Conservation (phyloP, 2,113 vertebrate genomes). For the Nanorana parkeri region DNA sequence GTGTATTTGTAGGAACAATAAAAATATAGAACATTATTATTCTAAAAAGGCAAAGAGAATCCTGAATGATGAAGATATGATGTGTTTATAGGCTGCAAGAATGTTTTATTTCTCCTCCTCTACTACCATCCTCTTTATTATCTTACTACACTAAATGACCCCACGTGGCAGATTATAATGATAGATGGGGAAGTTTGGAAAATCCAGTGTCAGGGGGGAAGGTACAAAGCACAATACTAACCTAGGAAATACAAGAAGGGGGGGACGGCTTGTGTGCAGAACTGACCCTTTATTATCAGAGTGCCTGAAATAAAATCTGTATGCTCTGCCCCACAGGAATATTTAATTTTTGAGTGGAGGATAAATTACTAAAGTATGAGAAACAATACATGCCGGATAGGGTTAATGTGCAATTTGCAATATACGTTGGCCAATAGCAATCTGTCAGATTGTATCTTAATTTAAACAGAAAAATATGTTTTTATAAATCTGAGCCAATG, state of each 20-base stretch:
- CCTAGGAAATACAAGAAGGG: neutral
- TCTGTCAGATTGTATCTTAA: no score
- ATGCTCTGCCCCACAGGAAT: no score
- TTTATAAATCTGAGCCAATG: no score
- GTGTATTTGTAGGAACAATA: constrained; percentile 1
- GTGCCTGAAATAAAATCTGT: no score
- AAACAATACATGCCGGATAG: no score
- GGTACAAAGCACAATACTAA: neutral
- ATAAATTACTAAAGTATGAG: no score
- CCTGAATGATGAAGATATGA: neutral
- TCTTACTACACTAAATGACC: neutral
- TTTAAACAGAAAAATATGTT: no score
- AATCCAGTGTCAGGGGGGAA: neutral
- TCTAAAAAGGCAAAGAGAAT: no score
- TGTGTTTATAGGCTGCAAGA: neutral
- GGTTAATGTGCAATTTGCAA: no score
- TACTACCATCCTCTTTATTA: neutral
- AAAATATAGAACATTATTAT: neutral
- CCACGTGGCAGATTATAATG: neutral
- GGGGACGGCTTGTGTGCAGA: neutral
- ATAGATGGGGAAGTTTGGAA: neutral
- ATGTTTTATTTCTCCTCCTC: neutral
- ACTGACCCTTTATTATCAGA: no score
- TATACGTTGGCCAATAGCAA: no score
- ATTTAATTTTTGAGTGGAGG: no score